Evolutionary conservation across 2,888 invertebrate genomes (phyloP).

Genomic region (Tachina lurida): DNA sequence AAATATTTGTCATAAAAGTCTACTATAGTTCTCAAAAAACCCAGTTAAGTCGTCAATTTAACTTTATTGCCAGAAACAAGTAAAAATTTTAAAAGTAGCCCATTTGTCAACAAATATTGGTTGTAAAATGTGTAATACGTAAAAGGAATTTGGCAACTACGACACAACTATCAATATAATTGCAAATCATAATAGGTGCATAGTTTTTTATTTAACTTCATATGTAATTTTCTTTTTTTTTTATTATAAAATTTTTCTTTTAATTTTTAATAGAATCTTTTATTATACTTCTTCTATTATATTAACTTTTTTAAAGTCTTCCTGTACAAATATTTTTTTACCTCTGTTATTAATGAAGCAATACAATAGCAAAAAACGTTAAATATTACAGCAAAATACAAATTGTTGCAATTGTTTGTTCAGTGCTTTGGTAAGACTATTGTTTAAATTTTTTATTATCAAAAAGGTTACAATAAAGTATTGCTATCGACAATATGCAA

Average conservation of each 20-base stretch:
- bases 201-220: too few species aligned
- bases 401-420: slow-evolving; percentile 24
- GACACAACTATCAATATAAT: too few species aligned
- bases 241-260: background rate
- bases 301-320: background rate
- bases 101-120: too few species aligned
- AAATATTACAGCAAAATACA: background rate
- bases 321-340: background rate
- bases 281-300: background rate
- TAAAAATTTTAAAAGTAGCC: too few species aligned
- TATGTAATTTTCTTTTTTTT: too few species aligned
- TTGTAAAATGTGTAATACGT: too few species aligned
- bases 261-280: background rate
- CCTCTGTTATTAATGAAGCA: background rate
- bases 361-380: background rate
- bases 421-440: background rate
- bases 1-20: too few species aligned
- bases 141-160: too few species aligned
- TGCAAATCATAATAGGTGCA: too few species aligned
- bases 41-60: too few species aligned
- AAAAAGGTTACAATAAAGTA: slow-evolving; percentile 6
- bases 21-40: too few species aligned
- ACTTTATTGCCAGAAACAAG: too few species aligned
- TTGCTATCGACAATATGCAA: background rate
- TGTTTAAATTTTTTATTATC: background rate